Conservation (phyloP, 1,140 invertebrate species). For the Drosophila teissieri region DNA sequence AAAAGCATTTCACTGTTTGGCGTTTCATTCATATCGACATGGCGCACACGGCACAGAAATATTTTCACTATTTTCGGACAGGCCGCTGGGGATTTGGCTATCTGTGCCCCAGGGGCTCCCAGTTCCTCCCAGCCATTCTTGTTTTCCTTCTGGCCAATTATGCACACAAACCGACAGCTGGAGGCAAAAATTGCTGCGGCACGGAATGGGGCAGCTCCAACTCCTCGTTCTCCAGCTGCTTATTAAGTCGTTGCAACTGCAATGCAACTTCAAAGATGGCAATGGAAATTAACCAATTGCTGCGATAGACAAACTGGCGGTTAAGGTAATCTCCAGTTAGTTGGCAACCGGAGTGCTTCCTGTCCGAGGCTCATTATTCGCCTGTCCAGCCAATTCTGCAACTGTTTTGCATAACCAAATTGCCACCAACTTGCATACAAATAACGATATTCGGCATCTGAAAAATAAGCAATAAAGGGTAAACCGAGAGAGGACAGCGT, state of each 20-base stretch:
- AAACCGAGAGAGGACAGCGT: constrained; percentile 50
- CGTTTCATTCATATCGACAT: constrained; percentile 69
- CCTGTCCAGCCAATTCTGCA: constrained; percentile 23
- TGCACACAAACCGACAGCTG: constrained; percentile 59
- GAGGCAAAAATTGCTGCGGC: constrained; percentile 54
- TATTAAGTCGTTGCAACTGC: constrained; percentile 70
- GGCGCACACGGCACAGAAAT: constrained; percentile 66
- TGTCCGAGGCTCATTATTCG: constrained; percentile 28
- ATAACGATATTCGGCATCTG: constrained; percentile 53
- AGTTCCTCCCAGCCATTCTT: constrained; percentile 22
- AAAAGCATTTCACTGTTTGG: constrained; percentile 72
- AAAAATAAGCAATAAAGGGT: constrained; percentile 37
- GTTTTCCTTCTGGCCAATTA: constrained; percentile 51
- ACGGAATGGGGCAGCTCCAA: constrained; percentile 1
- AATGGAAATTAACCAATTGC: constrained; percentile 38
- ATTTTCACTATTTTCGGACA: constrained; percentile 74
- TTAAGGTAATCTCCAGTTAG: constrained; percentile 46
- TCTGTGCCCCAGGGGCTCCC: constrained; percentile 9
- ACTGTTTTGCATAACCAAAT: constrained; percentile 55
- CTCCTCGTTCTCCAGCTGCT: constrained; percentile 48
- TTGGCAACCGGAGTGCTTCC: constrained; percentile 38
- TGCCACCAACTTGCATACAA: constrained; percentile 23
- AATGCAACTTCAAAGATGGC: constrained; percentile 64
- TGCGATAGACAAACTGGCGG: constrained; percentile 41
- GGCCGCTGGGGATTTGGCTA: constrained; percentile 47